These are phyloP conservation scores for Oostethus manadensis DNA, from an alignment of 2,113 vertebrate genomes.

Conservation along the genomic window DNA sequence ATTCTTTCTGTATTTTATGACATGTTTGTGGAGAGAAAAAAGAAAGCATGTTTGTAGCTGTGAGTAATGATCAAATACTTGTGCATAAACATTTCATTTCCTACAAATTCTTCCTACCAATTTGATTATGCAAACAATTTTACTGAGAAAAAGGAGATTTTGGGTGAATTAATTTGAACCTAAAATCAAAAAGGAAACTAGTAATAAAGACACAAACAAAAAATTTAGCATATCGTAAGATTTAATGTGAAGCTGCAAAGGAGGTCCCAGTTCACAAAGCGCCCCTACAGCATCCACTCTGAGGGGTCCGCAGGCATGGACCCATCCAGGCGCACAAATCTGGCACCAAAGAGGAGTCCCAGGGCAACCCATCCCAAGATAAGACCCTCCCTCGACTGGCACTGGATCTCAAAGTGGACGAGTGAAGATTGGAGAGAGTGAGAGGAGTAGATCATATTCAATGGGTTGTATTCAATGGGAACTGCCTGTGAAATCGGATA, in stretches of 20 bases:
- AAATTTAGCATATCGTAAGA: too few species aligned
- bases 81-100: background rate
- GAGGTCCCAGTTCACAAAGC: background rate
- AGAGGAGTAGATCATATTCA: conserved; percentile 55
- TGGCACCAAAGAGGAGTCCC: conserved; percentile 51
- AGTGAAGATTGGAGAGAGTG: conserved; percentile 59
- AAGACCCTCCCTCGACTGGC: conserved; percentile 51
- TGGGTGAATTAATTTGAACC: background rate
- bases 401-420: conserved; percentile 57
- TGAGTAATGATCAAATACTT: background rate
- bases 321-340: conserved; percentile 1
- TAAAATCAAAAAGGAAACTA: background rate
- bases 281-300: conserved; percentile 7
- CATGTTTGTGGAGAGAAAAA: background rate
- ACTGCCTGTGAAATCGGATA: conserved; percentile 67
- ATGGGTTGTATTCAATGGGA: conserved; percentile 57
- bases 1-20: background rate
- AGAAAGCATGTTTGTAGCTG: background rate
- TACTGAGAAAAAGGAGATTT: too few species aligned
- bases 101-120: background rate
- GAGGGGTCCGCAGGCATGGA: too few species aligned
- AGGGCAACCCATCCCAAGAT: conserved; percentile 51
- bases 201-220: too few species aligned
- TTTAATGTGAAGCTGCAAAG: too few species aligned
- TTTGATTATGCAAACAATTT: conserved; percentile 1